Conservation (phyloP, 2,888 invertebrate genomes). For the Ectemnius continuus region DNA sequence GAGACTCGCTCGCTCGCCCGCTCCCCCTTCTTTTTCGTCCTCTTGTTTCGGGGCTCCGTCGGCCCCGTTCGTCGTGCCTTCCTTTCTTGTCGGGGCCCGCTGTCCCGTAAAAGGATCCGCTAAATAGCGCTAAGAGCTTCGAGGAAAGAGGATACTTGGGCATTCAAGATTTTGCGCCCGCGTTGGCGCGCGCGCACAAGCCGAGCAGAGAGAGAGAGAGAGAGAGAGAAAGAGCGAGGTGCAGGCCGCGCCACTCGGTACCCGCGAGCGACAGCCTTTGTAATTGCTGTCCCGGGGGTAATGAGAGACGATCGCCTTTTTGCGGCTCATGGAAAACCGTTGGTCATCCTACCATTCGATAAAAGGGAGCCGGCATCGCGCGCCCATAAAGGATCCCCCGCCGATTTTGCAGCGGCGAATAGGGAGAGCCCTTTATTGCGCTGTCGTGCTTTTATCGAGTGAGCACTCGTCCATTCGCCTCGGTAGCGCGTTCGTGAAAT, state of each 20-base stretch:
- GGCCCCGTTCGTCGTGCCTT: slow-evolving; percentile 54
- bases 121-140: slow-evolving; percentile 71
- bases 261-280: slow-evolving; percentile 39
- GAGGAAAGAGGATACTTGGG: slow-evolving; percentile 71
- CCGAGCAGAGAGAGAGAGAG: too few species aligned
- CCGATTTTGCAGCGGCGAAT: too few species aligned
- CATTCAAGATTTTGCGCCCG: slow-evolving; percentile 63
- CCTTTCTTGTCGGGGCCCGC: slow-evolving; percentile 66
- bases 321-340: slow-evolving; percentile 10
- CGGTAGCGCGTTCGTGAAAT: too few species aligned
- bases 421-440: too few species aligned
- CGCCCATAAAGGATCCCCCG: too few species aligned
- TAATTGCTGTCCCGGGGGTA: slow-evolving; percentile 51
- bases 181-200: background rate
- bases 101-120: slow-evolving; percentile 72
- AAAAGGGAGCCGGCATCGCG: background rate
- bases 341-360: slow-evolving; percentile 1
- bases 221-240: too few species aligned
- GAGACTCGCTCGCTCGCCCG: background rate
- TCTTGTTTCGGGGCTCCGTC: slow-evolving; percentile 52
- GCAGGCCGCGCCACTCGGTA: background rate
- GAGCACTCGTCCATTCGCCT: too few species aligned
- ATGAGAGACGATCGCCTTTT: slow-evolving; percentile 51
- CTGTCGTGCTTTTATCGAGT: too few species aligned
- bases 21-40: slow-evolving; percentile 47